Conservation (phyloP, 1,140 invertebrate species). For the Stratiolaelaps scimitus region DNA sequence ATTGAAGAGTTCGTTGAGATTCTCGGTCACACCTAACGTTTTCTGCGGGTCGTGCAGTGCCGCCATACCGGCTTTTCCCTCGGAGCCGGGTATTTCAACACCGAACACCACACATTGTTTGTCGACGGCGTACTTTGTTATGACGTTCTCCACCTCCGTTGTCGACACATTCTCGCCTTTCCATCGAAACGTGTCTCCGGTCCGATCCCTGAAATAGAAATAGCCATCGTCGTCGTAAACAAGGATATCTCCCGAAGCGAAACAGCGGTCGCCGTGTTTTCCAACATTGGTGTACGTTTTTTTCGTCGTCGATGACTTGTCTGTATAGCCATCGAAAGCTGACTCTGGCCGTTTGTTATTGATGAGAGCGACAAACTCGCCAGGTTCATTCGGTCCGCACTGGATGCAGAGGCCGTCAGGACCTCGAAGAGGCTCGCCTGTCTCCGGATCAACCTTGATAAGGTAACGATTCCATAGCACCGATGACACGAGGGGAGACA, state of each 20-base stretch:
- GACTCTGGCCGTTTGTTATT: constrained; percentile 49
- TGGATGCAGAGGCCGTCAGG: constrained; percentile 62
- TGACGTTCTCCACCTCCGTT: constrained; percentile 79
- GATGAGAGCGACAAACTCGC: constrained; percentile 93
- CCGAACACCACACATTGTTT: constrained; percentile 85
- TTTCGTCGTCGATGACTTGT: constrained; percentile 80
- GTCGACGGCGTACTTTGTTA: constrained; percentile 68
- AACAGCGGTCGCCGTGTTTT: constrained; percentile 69
- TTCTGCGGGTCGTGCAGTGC: constrained; percentile 69
- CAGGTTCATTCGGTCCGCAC: constrained; percentile 67
- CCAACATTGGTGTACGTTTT: constrained; percentile 83
- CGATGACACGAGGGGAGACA: constrained; percentile 49
- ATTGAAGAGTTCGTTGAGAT: constrained; percentile 43
- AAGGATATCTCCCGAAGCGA: constrained; percentile 73
- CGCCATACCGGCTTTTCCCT: constrained; percentile 88
- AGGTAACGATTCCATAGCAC: constrained; percentile 67
- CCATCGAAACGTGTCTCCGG: constrained; percentile 67
- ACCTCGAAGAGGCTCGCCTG: constrained; percentile 64
- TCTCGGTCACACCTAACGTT: constrained; percentile 53
- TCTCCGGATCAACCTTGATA: constrained; percentile 68
- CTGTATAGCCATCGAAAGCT: constrained; percentile 64
- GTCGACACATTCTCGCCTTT: constrained; percentile 95
- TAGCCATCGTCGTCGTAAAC: constrained; percentile 82
- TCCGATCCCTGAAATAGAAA: constrained; percentile 87
- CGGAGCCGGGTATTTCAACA: constrained; percentile 66